These are phyloP conservation scores for Stictonetta naevosa DNA, from an alignment of 2,113 vertebrate genomes.

Conservation along the genomic window DNA sequence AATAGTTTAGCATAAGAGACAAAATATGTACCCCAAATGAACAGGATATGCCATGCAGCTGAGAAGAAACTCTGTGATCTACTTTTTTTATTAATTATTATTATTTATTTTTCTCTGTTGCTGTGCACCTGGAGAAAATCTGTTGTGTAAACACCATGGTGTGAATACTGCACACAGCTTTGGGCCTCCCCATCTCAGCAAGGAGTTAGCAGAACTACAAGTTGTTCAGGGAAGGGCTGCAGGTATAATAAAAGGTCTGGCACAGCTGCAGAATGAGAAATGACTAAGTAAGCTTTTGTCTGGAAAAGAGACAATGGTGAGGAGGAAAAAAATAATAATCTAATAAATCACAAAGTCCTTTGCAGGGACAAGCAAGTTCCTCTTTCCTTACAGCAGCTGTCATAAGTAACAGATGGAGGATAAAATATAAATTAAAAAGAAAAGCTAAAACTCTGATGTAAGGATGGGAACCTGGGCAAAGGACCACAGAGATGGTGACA, in stretches of 20 bases:
- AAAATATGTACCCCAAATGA: background rate
- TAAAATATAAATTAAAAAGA: background rate
- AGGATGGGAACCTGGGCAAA: background rate
- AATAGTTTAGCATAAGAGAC: background rate
- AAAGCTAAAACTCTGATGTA: background rate
- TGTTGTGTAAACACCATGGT: background rate
- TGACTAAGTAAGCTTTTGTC: background rate
- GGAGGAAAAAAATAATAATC: background rate
- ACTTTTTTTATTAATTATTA: too few species aligned
- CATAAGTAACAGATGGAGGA: background rate
- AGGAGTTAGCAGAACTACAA: background rate
- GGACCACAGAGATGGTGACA: background rate
- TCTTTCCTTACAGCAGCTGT: background rate
- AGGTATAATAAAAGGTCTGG: background rate
- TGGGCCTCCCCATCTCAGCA: background rate
- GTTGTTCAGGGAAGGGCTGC: background rate
- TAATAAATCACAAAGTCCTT: background rate
- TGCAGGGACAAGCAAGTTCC: background rate
- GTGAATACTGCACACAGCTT: background rate
- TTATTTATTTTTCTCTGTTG: background rate
- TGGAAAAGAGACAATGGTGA: background rate
- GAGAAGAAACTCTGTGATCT: background rate
- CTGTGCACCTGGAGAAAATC: background rate
- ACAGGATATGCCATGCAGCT: accelerated
- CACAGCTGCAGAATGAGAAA: background rate